A percentile compares a stretch with the other conserved stretches of the same genome.
These are phyloP conservation scores for Nomia melanderi DNA, from an alignment of 1,140 invertebrate genomes.

Conservation along the genomic window DNA sequence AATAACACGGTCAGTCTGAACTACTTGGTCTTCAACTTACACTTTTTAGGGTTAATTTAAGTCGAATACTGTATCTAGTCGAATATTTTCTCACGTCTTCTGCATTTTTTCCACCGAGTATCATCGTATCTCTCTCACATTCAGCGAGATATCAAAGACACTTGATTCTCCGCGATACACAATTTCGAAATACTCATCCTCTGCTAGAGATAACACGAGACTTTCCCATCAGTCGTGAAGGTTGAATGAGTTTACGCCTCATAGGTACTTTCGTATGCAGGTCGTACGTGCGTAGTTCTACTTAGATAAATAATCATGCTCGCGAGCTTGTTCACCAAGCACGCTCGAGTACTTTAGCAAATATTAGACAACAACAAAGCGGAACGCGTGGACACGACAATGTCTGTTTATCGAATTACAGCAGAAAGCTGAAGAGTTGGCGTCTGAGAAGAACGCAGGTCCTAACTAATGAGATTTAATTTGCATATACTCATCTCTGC, in stretches of 20 bases:
- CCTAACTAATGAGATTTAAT: too few relatives aligned
- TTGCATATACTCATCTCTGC: too few relatives aligned
- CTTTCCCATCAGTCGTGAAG: not conserved
- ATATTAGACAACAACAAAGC: not conserved
- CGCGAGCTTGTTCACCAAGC: not conserved
- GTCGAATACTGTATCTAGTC: not conserved
- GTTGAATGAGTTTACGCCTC: slow-evolving; percentile 34
- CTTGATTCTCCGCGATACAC: not conserved
- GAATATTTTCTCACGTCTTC: not conserved
- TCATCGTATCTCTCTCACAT: not conserved
- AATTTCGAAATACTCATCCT: not conserved
- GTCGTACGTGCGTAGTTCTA: slow-evolving; percentile 38
- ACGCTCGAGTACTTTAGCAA: not conserved
- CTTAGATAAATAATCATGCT: slow-evolving; percentile 4
- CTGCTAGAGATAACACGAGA: not conserved
- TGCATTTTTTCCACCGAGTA: not conserved
- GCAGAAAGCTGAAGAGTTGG: too few relatives aligned
- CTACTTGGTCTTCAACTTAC: not conserved
- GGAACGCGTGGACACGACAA: not conserved
- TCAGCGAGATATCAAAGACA: not conserved
- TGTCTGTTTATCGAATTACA: too few relatives aligned
- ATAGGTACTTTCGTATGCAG: slow-evolving; percentile 48
- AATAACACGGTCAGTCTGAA: not conserved
- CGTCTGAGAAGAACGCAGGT: too few relatives aligned
- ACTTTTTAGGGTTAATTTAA: not conserved